Evolutionary conservation across 2,113 vertebrate genomes (phyloP).

Genomic region (Melozone crissalis): DNA sequence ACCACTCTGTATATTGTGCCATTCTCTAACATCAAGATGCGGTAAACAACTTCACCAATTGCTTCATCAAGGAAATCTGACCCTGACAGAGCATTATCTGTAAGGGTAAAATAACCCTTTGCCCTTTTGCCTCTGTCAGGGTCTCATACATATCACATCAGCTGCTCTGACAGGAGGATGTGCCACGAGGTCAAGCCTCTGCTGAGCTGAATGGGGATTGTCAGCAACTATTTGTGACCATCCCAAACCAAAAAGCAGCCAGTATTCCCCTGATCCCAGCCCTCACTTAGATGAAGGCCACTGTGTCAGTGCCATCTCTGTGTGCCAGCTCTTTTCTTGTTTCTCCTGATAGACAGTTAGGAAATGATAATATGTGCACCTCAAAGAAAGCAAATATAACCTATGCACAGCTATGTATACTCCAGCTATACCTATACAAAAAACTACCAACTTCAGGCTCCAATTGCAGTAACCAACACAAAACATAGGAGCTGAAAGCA

Average conservation of each 20-base stretch:
- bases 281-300: neutral
- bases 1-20: neutral
- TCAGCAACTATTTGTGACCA: neutral
- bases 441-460: neutral
- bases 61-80: neutral
- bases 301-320: neutral
- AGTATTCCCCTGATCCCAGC: neutral
- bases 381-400: neutral
- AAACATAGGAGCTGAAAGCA: neutral
- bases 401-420: fast-evolving
- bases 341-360: neutral
- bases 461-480: neutral
- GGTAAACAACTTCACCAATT: neutral
- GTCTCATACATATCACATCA: neutral
- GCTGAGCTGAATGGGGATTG: neutral
- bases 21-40: neutral
- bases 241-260: neutral
- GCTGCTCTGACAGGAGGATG: neutral
- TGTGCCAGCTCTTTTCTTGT: neutral
- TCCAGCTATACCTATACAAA: neutral
- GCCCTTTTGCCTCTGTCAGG: neutral
- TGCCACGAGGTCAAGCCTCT: neutral
- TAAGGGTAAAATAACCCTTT: neutral
- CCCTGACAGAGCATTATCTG: neutral
- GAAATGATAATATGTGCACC: neutral